Percentiles rank a stretch among this genome's conserved stretches.
These are phyloP conservation scores for Holacanthella duospinosa DNA, from an alignment of 2,888 invertebrate genomes.

Conservation along the genomic window DNA sequence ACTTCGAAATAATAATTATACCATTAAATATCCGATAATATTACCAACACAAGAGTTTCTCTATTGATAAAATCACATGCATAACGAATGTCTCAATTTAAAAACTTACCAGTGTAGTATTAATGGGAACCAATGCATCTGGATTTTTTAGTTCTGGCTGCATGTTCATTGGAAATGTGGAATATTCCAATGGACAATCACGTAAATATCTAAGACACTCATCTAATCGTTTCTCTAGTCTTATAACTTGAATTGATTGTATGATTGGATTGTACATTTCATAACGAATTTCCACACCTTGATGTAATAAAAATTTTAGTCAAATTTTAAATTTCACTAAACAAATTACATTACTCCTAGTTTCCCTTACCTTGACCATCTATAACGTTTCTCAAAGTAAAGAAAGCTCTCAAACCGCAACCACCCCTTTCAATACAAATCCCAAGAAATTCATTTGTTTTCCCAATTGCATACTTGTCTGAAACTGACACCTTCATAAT, in stretches of 20 bases:
- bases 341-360: no score
- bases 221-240: slow-evolving; percentile 86
- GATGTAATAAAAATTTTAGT: not conserved
- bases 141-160: slow-evolving; percentile 68
- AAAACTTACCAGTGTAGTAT: slow-evolving; percentile 58
- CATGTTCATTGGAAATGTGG: slow-evolving; percentile 87
- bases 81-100: no score
- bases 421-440: slow-evolving; percentile 82
- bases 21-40: no score
- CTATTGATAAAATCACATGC: no score
- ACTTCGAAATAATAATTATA: no score
- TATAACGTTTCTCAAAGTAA: slow-evolving; percentile 82
- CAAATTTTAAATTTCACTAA: not conserved
- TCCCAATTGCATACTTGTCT: slow-evolving; percentile 73
- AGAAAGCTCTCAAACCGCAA: slow-evolving; percentile 70
- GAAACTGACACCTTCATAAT: slow-evolving; percentile 77
- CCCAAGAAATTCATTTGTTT: slow-evolving; percentile 77
- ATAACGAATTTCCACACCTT: slow-evolving; percentile 61
- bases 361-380: slow-evolving; percentile 66
- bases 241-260: slow-evolving; percentile 76
- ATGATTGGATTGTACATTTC: slow-evolving; percentile 90
- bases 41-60: no score
- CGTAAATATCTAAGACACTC: slow-evolving; percentile 74
- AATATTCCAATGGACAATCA: slow-evolving; percentile 82
- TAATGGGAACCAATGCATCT: slow-evolving; percentile 66